Base-by-base conservation (phyloP, 2,888 invertebrate species). In the Limnephilus marmoratus region DNA sequence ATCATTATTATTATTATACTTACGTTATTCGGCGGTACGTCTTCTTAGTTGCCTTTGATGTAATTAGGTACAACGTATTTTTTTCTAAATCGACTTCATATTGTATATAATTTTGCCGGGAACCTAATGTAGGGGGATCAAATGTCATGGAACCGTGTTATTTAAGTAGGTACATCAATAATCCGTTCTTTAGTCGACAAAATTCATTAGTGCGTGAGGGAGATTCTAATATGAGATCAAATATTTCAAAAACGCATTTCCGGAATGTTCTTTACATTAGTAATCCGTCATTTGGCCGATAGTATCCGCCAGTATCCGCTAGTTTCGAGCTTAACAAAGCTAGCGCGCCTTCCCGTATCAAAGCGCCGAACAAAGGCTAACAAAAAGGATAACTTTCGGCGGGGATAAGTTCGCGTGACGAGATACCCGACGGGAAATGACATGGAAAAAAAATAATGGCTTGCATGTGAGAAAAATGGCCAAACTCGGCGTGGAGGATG, bases 381-480 rank as follows among this genome's bases (percentile, higher is more conserved):
- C 49, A 90, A 31, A 83, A 90, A 90, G n/a, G 90, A 49, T 83
- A 83, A 85, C 82, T 85, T 90, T 83, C 81, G 31, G 5, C 37
- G 85, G 29, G 53, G 90, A 90, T 85, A 90, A 85, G 90, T 53
- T 90, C 90, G 90, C 90, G 90, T 90, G 90, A 90, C 85, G 90
- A 81, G 83, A 83, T 90, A 81, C 29, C 90, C 49, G 82, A 53
- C 49, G 83, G 85, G 85, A 90, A 90, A 90, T 90, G 90, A 85
- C 80, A 85, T 68, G 90, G 90, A 90, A 90, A 90, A 68, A 81
- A 90, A 90, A 90, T 90, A 82, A 90, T 90, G 90, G 81, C 45
- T 90, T 81, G 83, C 90, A 90, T 90, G 90, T 83, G 90, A 83
- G 90, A 83, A 83, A 83, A 81, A 90, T 90, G 29, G 31, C 12